Percentiles rank a stretch among this genome's conserved stretches.
These are phyloP conservation scores for Artibeus jamaicensis DNA, from an alignment of 2,797 vertebrate species.

Conservation along the genomic window DNA sequence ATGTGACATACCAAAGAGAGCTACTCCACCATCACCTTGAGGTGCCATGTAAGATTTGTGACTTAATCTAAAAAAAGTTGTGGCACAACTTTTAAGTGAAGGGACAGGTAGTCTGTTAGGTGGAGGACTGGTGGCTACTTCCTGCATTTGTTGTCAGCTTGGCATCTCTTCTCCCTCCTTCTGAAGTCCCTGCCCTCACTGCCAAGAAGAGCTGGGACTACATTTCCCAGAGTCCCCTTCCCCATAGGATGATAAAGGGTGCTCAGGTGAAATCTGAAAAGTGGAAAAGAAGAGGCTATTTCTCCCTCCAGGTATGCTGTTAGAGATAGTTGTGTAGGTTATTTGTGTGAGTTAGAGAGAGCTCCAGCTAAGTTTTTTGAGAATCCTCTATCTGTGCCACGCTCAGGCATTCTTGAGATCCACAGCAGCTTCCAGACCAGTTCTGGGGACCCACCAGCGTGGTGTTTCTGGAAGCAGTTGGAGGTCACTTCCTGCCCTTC, in stretches of 20 bases:
- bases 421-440: background rate
- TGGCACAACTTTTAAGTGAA: background rate
- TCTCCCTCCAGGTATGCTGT: background rate
- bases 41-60: background rate
- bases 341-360: background rate
- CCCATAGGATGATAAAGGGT: background rate
- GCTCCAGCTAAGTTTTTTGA: background rate
- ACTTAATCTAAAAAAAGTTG: too few relatives aligned
- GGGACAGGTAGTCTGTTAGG: background rate
- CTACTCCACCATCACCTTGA: background rate
- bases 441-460: fast-evolving
- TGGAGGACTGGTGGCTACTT: background rate
- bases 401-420: background rate
- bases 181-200: background rate
- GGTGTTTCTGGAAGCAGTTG: background rate
- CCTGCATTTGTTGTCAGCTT: background rate
- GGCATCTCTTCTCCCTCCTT: background rate
- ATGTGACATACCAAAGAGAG: background rate
- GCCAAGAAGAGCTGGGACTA: background rate
- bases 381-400: background rate
- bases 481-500: background rate
- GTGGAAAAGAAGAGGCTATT: background rate
- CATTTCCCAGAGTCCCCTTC: background rate
- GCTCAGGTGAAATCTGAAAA: background rate
- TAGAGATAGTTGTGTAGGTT: background rate